A percentile compares a stretch with the other conserved stretches of the same genome.
These are phyloP conservation scores for Psittacula echo DNA, from an alignment of 2,797 vertebrate species.

Conservation along the genomic window DNA sequence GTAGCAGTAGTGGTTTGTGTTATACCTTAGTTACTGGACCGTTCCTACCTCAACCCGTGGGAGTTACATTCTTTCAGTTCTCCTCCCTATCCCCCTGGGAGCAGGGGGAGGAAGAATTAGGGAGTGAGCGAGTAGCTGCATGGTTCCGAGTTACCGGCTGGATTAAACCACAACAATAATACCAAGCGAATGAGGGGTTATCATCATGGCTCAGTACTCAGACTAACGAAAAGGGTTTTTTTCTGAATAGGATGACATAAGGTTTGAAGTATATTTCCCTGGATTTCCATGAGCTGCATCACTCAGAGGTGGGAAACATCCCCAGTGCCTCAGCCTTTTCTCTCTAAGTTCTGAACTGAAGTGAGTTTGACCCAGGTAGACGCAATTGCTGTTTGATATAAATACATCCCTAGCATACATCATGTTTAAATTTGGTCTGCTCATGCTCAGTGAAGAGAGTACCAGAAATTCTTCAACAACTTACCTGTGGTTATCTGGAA, in stretches of 20 bases:
- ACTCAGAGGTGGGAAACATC: not conserved
- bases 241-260: not conserved
- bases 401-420: not conserved
- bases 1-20: not conserved
- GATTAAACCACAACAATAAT: not conserved
- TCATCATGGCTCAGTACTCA: not conserved
- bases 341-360: not conserved
- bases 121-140: not conserved
- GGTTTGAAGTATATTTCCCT: not conserved
- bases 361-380: not conserved
- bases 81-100: not conserved
- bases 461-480: not conserved
- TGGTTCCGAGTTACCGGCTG: not conserved
- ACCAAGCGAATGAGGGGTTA: not conserved
- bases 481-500: not conserved
- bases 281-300: not conserved
- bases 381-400: not conserved
- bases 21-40: not conserved
- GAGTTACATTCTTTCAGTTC: not conserved
- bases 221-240: not conserved
- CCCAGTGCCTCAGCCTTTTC: not conserved
- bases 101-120: not conserved
- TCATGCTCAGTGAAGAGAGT: not conserved
- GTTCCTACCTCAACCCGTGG: not conserved
- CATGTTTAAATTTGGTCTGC: not conserved